phyloP scores from a whole-genome alignment of 2,113 vertebrate species.

The Sigmodon hispidus region DNA sequence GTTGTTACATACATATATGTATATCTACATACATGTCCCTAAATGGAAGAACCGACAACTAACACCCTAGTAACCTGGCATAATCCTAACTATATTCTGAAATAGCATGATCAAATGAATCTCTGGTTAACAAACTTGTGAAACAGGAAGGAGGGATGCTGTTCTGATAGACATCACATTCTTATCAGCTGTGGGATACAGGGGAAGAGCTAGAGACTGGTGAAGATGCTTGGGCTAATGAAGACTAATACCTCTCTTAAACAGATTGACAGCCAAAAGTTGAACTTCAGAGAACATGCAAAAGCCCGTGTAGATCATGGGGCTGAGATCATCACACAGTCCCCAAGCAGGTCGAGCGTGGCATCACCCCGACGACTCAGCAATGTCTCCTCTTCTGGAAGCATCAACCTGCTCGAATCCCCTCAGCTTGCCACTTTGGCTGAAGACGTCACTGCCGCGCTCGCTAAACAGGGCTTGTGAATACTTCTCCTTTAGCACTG shows the following conservation, averaged over 20 bases:
- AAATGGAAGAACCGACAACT: not conserved
- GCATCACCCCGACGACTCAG: constrained; percentile 93
- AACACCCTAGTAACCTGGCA: not conserved
- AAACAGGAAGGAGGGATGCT: not conserved
- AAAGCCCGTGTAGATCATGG: constrained; percentile 96
- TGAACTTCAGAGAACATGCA: constrained; percentile 93
- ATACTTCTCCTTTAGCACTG: constrained; percentile 81
- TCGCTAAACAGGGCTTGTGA: constrained; percentile 99
- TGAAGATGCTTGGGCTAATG: not conserved
- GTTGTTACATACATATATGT: not conserved
- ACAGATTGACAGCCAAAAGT: constrained; percentile 98
- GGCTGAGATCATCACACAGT: constrained; percentile 94
- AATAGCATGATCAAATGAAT: not conserved
- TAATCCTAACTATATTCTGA: not conserved
- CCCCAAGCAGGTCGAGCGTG: constrained; percentile 91
- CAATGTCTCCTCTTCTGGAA: constrained; percentile 97
- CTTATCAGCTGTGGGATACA: not conserved
- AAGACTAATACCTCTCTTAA: constrained; percentile 65
- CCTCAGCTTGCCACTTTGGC: constrained; percentile 97
- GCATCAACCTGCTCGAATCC: constrained; percentile 96
- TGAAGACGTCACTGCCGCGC: constrained; percentile 97
- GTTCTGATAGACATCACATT: not conserved
- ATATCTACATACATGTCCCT: not conserved
- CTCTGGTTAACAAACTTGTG: not conserved
- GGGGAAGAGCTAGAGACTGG: not conserved